A percentile compares a stretch with the other conserved stretches of the same genome.
Conservation (phyloP, 53 echinoderm and acorn worm genomes). For the Patiria pectinifera region DNA sequence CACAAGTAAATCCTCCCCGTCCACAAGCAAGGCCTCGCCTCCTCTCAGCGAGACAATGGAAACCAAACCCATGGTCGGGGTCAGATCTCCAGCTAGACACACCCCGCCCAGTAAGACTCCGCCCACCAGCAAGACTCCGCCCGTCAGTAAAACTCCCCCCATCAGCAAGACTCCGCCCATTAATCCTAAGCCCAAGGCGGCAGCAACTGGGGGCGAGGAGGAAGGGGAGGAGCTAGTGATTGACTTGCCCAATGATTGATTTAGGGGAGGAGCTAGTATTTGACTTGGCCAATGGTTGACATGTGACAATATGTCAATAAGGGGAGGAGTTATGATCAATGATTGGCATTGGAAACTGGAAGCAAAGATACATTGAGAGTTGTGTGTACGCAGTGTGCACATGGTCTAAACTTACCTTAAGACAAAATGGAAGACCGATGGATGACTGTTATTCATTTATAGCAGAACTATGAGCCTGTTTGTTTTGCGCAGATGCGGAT, state of each 20-base stretch:
- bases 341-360: no score
- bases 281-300: constrained; percentile 26
- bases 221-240: constrained; percentile 64
- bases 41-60: background rate
- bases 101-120: background rate
- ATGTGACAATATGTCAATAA: background rate
- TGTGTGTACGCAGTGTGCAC: no score
- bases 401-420: no score
- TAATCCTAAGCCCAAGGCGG: background rate
- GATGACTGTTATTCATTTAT: no score
- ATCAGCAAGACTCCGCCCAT: background rate
- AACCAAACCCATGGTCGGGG: background rate
- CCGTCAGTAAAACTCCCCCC: background rate
- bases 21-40: constrained; percentile 1
- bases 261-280: background rate
- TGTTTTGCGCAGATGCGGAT: no score
- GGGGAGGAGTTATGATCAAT: no score
- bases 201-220: constrained; percentile 25
- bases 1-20: background rate
- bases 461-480: no score
- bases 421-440: no score
- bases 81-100: background rate
- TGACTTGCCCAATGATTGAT: constrained; percentile 58
- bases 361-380: no score
- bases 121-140: background rate